phyloP scores from a whole-genome alignment of 2,797 vertebrate genomes.

The Streptopelia turtur region DNA sequence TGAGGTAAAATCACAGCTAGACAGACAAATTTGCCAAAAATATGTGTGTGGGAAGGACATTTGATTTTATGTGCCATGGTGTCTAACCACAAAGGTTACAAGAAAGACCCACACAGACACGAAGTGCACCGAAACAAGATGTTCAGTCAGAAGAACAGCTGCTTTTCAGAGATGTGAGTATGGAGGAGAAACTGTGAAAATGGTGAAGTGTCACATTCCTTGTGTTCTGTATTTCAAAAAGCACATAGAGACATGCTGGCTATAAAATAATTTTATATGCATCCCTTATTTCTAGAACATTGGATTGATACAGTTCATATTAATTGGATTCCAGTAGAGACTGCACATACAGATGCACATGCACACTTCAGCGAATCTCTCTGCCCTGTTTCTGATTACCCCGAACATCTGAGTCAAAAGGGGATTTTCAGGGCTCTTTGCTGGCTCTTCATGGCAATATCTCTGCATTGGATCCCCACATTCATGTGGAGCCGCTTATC shows the following conservation, averaged over 20 bases:
- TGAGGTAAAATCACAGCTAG: conserved; percentile 54
- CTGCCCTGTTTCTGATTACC: neutral
- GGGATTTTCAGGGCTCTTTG: neutral
- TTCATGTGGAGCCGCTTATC: neutral
- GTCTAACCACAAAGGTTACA: neutral
- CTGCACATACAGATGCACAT: neutral
- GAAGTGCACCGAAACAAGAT: neutral
- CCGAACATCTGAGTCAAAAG: neutral
- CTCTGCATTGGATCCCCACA: neutral
- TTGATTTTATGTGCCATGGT: neutral
- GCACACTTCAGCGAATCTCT: neutral
- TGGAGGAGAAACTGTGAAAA: neutral
- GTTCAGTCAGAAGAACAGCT: neutral
- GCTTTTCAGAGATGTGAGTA: neutral
- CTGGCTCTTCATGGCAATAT: neutral
- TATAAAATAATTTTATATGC: neutral
- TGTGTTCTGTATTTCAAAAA: neutral
- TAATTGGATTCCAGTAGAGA: neutral
- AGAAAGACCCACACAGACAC: neutral
- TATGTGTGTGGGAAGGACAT: conserved; percentile 10
- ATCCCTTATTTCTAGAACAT: neutral
- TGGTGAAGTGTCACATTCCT: neutral
- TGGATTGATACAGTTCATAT: neutral
- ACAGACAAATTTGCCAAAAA: conserved; percentile 9
- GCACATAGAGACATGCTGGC: neutral